These are phyloP conservation scores for Bathynomus jamesi DNA, from an alignment of 1,140 invertebrate species.

Conservation along the genomic window DNA sequence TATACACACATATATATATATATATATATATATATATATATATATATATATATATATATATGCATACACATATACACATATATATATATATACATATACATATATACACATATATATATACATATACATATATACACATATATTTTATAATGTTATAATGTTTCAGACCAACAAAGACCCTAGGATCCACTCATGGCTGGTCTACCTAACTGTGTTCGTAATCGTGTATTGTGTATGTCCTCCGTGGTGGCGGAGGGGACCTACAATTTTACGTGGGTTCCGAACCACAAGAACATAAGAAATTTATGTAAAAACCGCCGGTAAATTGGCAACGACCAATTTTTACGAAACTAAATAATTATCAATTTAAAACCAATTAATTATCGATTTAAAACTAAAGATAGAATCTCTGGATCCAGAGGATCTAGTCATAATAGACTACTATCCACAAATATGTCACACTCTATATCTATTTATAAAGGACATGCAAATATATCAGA, in stretches of 20 bases:
- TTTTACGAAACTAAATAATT: too few species aligned
- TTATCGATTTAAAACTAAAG: too few species aligned
- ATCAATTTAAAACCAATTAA: too few species aligned
- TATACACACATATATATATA: background rate
- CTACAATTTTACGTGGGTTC: background rate
- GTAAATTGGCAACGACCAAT: too few species aligned
- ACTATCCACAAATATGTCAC: too few species aligned
- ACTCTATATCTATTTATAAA: too few species aligned
- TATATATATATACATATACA: background rate
- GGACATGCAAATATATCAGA: too few species aligned
- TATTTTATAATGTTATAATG: background rate
- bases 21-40: background rate
- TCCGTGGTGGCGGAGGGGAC: background rate
- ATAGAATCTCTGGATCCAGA: too few species aligned
- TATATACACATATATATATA: background rate
- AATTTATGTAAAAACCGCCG: background rate
- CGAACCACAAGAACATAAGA: background rate
- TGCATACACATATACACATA: background rate
- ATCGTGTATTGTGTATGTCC: background rate
- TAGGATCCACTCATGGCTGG: too few species aligned
- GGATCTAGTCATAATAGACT: too few species aligned
- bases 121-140: background rate
- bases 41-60: conserved; percentile 3
- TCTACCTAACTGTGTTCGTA: background rate
- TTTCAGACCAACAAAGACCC: too few species aligned